These are phyloP conservation scores for Zaprionus inermis DNA, from an alignment of 1,140 invertebrate genomes.

Conservation along the genomic window DNA sequence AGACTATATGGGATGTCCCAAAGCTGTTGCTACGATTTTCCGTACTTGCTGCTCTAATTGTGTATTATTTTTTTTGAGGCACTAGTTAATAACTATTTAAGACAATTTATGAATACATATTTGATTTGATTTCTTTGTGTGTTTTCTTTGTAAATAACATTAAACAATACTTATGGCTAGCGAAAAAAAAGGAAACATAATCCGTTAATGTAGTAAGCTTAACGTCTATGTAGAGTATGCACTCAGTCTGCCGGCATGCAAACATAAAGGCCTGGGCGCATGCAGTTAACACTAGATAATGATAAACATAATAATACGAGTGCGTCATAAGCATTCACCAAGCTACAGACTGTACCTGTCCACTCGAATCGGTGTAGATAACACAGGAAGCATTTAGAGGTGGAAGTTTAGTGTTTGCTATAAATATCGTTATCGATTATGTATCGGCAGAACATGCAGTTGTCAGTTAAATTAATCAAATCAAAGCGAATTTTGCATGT, in stretches of 20 bases:
- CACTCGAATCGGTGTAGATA: conserved; percentile 97
- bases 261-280: conserved; percentile 34
- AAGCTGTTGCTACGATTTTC: not conserved
- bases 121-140: not conserved
- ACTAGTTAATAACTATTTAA: conserved; percentile 21
- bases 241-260: conserved; percentile 25
- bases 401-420: conserved; percentile 87
- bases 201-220: too few relatives aligned
- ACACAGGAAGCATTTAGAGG: conserved; percentile 95
- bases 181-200: conserved; percentile 9
- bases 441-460: conserved; percentile 21
- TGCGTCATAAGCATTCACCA: conserved; percentile 16
- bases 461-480: conserved; percentile 34
- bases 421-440: conserved; percentile 27
- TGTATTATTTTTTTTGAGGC: conserved; percentile 63
- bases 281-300: conserved; percentile 20
- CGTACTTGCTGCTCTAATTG: conserved; percentile 73
- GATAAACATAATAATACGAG: not conserved
- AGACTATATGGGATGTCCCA: not conserved
- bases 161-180: conserved; percentile 11
- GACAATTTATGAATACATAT: conserved; percentile 27
- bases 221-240: not conserved
- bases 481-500: conserved; percentile 16
- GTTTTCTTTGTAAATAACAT: conserved; percentile 21
- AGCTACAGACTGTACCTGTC: conserved; percentile 90